These are phyloP conservation scores for Peromyscus leucopus DNA, from an alignment of 2,113 vertebrate species.

Conservation along the genomic window DNA sequence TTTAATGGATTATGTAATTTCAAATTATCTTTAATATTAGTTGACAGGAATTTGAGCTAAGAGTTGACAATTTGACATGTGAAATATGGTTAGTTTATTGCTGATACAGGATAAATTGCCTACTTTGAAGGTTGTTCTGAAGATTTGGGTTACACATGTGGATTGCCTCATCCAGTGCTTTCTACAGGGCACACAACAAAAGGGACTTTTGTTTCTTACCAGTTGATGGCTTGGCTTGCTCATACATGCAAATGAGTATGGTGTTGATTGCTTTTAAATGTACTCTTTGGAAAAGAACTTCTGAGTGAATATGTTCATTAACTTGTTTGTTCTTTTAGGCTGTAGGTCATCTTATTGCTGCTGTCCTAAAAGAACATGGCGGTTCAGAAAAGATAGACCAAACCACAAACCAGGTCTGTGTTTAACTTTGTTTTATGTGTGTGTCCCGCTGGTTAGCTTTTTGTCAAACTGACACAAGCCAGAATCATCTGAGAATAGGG, in stretches of 20 bases:
- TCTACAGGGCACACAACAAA: neutral
- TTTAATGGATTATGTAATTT: conserved; percentile 58
- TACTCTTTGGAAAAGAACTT: conserved; percentile 45
- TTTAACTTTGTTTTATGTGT: conserved; percentile 40
- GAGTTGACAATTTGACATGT: conserved; percentile 53
- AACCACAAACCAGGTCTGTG: conserved; percentile 90
- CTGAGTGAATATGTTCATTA: neutral
- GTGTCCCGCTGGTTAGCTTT: neutral
- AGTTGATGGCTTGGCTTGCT: neutral
- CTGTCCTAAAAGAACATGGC: conserved; percentile 93
- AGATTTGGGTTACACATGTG: neutral
- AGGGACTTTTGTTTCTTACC: neutral
- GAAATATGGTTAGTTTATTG: conserved; percentile 33
- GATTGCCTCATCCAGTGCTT: neutral
- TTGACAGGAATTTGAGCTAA: conserved; percentile 24
- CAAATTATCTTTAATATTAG: conserved; percentile 42
- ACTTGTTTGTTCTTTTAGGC: conserved; percentile 87
- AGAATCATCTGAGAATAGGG: neutral
- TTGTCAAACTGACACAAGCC: neutral
- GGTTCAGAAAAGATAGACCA: conserved; percentile 88
- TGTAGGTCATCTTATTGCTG: conserved; percentile 92
- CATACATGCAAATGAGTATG: neutral
- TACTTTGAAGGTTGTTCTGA: neutral
- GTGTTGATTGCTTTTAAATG: neutral
- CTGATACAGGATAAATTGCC: conserved; percentile 7